Percentiles rank a stretch among this genome's conserved stretches.
Evolutionary conservation across 37 sponge, comb jelly and placozoan genomes (phyloP).

Genomic region (Haliclona indistincta): DNA sequence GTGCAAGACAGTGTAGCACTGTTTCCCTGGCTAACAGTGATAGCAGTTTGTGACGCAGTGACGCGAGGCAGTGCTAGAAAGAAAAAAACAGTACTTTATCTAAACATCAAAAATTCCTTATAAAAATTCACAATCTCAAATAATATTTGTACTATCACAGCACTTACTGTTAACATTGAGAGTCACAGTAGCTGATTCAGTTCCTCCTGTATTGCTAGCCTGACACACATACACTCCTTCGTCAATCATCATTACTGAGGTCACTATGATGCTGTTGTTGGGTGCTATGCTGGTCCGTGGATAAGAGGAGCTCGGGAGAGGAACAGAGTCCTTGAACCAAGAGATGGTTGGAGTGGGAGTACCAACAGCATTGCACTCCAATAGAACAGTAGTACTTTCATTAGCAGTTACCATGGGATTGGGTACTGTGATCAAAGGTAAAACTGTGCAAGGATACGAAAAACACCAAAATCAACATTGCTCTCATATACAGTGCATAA

Average conservation of each 20-base stretch:
- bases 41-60: background rate
- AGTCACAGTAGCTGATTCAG: constrained; percentile 20
- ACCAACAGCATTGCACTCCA: constrained; percentile 13
- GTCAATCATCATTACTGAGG: constrained; percentile 18
- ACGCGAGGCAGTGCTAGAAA: constrained; percentile 7
- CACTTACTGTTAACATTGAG: constrained; percentile 40
- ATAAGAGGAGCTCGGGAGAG: constrained; percentile 14
- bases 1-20: constrained; percentile 23
- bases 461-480: background rate
- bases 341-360: constrained; percentile 44
- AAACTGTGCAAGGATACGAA: background rate
- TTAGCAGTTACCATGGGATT: constrained; percentile 5
- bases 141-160: background rate
- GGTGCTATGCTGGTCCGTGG: constrained; percentile 12
- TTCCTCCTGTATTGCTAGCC: constrained; percentile 50
- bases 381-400: background rate
- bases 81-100: background rate
- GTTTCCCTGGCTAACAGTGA: constrained; percentile 31
- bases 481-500: background rate
- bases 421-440: background rate
- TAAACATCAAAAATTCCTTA: background rate
- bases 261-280: constrained; percentile 49
- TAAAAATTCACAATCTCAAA: background rate
- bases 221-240: constrained; percentile 39
- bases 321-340: constrained; percentile 33